Conservation (phyloP, 53 echinoderm and acorn worm genomes). For the Echinarachnius parma region DNA sequence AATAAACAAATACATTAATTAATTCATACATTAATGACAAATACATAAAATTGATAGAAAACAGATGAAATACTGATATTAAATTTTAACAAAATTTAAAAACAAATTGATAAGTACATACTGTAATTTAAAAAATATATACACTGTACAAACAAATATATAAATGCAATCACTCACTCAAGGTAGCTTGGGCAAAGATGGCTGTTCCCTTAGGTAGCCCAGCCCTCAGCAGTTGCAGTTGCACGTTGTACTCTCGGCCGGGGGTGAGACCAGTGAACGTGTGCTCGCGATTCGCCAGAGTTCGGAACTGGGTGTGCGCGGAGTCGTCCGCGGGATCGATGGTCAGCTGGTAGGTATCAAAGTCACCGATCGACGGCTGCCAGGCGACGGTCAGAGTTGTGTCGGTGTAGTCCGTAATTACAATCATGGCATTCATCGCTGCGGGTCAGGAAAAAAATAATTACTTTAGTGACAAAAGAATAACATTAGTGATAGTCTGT, state of each 20-base stretch:
- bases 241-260: conserved; percentile 47
- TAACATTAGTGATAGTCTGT: too few species aligned
- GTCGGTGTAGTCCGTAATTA: background rate
- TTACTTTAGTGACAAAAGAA: too few species aligned
- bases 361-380: conserved; percentile 56
- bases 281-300: background rate
- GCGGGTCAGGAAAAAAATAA: background rate
- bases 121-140: too few species aligned
- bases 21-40: too few species aligned
- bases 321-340: conserved; percentile 54
- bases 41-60: too few species aligned
- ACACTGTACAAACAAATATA: too few species aligned
- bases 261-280: conserved; percentile 42
- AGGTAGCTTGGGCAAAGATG: background rate
- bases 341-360: conserved; percentile 58
- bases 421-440: background rate
- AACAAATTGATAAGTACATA: too few species aligned
- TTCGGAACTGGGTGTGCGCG: conserved; percentile 46
- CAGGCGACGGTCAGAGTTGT: conserved; percentile 28
- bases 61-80: too few species aligned
- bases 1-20: too few species aligned
- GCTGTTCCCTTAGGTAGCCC: conserved; percentile 16
- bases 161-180: conserved; percentile 23
- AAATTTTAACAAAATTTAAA: too few species aligned
- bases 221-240: conserved; percentile 30